phyloP scores from a whole-genome alignment of 37 sponge, comb jelly and placozoan species.

The Oscarella lobularis region DNA sequence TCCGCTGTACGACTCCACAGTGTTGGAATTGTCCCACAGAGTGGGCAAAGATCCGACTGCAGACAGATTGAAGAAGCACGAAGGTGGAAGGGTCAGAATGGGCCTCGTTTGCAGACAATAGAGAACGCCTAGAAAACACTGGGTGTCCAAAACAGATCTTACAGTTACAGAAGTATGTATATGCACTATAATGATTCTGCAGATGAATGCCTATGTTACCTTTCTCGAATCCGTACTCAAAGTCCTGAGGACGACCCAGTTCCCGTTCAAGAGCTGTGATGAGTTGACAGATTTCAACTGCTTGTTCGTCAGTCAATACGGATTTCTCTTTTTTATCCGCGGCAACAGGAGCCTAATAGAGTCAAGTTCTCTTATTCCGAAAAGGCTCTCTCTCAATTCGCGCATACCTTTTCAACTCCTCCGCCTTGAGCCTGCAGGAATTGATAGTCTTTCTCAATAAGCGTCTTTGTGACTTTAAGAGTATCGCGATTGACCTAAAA shows the following conservation, averaged over 20 bases:
- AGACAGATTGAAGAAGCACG: constrained; percentile 44
- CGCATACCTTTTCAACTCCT: constrained; percentile 32
- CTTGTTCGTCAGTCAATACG: constrained; percentile 35
- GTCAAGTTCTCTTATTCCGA: background rate
- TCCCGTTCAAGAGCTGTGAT: constrained; percentile 40
- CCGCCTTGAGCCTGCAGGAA: constrained; percentile 33
- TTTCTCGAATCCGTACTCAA: constrained; percentile 65
- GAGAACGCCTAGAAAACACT: constrained; percentile 43
- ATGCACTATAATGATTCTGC: background rate
- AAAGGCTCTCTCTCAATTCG: no score
- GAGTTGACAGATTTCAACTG: constrained; percentile 37
- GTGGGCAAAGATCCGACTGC: constrained; percentile 23
- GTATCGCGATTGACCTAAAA: constrained; percentile 36
- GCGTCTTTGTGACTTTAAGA: constrained; percentile 19
- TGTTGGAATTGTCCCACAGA: constrained; percentile 86
- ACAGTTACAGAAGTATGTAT: background rate
- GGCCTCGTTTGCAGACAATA: constrained; percentile 76
- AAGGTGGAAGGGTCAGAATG: constrained; percentile 67
- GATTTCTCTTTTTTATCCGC: constrained; percentile 20
- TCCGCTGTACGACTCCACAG: constrained; percentile 76
- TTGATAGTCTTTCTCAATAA: constrained; percentile 45
- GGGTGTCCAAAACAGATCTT: no score
- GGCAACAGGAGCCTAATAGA: constrained; percentile 27
- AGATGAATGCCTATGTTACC: constrained; percentile 11
- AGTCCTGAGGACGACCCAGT: constrained; percentile 67